These are phyloP conservation scores for Apis dorsata DNA, from an alignment of 1,140 invertebrate genomes.

Conservation along the genomic window DNA sequence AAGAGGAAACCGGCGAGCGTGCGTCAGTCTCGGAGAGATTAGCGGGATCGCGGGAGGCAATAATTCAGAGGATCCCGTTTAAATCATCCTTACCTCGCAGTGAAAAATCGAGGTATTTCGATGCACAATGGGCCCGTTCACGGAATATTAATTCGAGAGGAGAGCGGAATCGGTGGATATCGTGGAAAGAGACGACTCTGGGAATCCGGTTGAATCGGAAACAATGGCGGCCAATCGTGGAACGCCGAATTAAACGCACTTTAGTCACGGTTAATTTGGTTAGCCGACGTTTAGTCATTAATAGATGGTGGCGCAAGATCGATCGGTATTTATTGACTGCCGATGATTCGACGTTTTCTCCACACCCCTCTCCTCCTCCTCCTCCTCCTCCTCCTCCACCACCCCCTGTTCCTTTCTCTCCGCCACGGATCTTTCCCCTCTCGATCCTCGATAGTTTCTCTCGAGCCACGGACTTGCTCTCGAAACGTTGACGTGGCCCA, in stretches of 20 bases:
- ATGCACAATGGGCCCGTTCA: background rate
- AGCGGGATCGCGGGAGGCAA: background rate
- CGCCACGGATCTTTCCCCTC: background rate
- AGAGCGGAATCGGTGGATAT: background rate
- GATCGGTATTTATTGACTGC: conserved; percentile 78
- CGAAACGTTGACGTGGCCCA: conserved; percentile 38
- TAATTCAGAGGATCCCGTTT: conserved; percentile 5
- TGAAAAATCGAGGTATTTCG: background rate
- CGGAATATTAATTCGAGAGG: conserved; percentile 7
- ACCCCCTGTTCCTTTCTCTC: background rate
- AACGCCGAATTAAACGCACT: conserved; percentile 72
- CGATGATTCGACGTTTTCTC: conserved; percentile 76
- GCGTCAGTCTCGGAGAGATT: conserved; percentile 11
- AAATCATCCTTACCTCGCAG: background rate
- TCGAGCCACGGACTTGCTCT: background rate
- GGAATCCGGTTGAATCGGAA: background rate
- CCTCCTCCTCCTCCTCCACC: background rate
- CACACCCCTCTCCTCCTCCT: background rate
- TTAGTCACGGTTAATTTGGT: conserved; percentile 80
- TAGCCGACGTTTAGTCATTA: conserved; percentile 78
- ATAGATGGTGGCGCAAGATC: conserved; percentile 73
- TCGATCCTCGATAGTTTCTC: background rate
- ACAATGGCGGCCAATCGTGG: conserved; percentile 48
- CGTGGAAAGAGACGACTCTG: background rate
- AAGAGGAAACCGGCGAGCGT: background rate